Percentiles rank a stretch among this genome's conserved stretches.
Evolutionary conservation across 2,113 vertebrate species (phyloP).

Genomic region (Mobula birostris): DNA sequence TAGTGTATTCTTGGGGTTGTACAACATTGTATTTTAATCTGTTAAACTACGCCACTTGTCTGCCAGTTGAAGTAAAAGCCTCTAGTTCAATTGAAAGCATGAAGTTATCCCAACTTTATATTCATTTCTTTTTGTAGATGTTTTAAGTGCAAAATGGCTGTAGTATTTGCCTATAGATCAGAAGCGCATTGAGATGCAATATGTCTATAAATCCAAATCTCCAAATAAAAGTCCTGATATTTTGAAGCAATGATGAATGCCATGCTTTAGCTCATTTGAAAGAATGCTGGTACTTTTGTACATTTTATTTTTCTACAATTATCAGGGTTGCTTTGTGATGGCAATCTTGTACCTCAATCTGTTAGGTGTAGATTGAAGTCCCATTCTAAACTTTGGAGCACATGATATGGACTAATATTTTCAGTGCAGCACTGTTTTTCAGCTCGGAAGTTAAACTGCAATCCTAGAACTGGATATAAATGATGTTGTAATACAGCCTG

Average conservation of each 20-base stretch:
- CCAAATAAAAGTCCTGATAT: neutral
- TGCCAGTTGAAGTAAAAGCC: neutral
- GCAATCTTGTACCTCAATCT: neutral
- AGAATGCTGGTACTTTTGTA: neutral
- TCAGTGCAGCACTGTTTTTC: neutral
- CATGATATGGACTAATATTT: neutral
- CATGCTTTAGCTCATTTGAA: neutral
- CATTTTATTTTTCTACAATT: neutral
- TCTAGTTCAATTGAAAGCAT: neutral
- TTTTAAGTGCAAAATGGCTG: neutral
- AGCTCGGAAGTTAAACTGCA: neutral
- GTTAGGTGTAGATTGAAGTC: neutral
- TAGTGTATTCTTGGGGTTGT: neutral
- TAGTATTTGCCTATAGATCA: neutral
- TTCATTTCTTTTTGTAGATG: neutral
- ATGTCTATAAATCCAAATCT: neutral
- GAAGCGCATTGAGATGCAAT: neutral
- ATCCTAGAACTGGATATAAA: neutral
- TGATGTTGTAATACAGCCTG: neutral
- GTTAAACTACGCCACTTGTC: neutral
- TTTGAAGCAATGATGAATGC: neutral
- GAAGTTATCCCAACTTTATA: neutral
- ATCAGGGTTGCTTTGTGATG: neutral
- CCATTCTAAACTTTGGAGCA: neutral
- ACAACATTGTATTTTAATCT: neutral